Percentiles rank a stretch among this genome's conserved stretches.
Evolutionary conservation across 2,797 vertebrate species (phyloP).

Genomic region (Helostoma temminkii): DNA sequence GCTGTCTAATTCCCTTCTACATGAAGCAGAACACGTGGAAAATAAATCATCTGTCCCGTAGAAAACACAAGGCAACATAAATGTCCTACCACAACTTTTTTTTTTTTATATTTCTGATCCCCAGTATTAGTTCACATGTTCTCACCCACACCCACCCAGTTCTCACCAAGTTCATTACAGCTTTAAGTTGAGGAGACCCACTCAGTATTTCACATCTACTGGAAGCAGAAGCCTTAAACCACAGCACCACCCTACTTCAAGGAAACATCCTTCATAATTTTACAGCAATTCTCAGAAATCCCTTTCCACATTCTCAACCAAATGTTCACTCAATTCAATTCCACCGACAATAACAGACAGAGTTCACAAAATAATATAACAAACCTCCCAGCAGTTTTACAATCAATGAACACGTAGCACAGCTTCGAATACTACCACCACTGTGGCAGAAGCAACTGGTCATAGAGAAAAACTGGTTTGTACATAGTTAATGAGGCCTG

Average conservation of each 20-base stretch:
- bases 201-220: slow-evolving; percentile 20
- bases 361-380: slow-evolving; percentile 9
- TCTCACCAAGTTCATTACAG: slow-evolving; percentile 24
- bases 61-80: slow-evolving; percentile 42
- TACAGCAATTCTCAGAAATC: slow-evolving; percentile 43
- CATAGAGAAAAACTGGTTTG: background rate
- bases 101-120: background rate
- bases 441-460: background rate
- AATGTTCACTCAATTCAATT: slow-evolving; percentile 8
- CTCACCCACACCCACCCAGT: background rate
- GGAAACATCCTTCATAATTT: slow-evolving; percentile 35
- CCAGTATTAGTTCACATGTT: background rate
- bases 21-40: slow-evolving; percentile 3
- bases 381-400: background rate
- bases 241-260: slow-evolving; percentile 3
- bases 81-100: background rate
- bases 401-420: background rate
- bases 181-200: slow-evolving; percentile 7
- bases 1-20: background rate
- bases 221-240: slow-evolving; percentile 6
- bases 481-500: slow-evolving; percentile 31
- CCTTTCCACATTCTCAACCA: background rate
- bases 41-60: slow-evolving; percentile 23
- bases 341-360: slow-evolving; percentile 22
- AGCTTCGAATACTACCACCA: background rate